Base-by-base conservation (phyloP, 2,797 vertebrate species). In the Enteromius mattozi region DNA sequence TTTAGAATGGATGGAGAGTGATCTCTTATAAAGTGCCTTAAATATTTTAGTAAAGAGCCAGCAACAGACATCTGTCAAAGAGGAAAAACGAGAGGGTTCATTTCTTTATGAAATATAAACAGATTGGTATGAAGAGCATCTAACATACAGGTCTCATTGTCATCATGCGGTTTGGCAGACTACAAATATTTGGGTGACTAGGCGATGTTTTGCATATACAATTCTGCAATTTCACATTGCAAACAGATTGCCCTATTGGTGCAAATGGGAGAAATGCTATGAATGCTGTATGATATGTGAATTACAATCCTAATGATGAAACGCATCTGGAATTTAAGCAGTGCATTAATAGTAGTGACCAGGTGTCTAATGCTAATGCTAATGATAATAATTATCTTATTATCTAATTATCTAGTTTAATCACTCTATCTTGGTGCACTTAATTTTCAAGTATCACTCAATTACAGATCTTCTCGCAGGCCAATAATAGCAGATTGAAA, bases 1-100 rank as follows among this genome's bases (percentile, higher is more conserved):
- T 63, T 74, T 24, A 74, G 42, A 74, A 74, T 19, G 42, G 27
- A 72, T 10, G 19, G 21, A 17, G 42, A 24, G 21, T 2, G 70
- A 45, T 59, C 14, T 54, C 35, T 71, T 54, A 82, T 82, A 65
- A 82, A 82, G 56, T 19, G 70, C 8, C 30, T 49, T 82, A 82
- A 81, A 82, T 65, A 82, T 65, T 82, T 65, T 74, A 63, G 19
- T 49, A 33, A 14, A 72, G 19, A 33, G 17, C 35, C 13, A 1
- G 80, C 27, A n/a, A 80, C 30, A 51, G 45, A 27, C 78, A 37
- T 74, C 70, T 82, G 30, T 65, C 56, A 40, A 80, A 42, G 3
- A 69, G 33, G 27, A 4, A 24, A 27, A 80, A 56, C 13, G 2
- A 49, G 1, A 47, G 54, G 54, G 72, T 74, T 65, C n/a, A 47